Evolutionary conservation across 37 sponge, comb jelly and placozoan species (phyloP), one percentile per base, ranked within the genome.

Genomic region (Hexactinellida sp.): DNA sequence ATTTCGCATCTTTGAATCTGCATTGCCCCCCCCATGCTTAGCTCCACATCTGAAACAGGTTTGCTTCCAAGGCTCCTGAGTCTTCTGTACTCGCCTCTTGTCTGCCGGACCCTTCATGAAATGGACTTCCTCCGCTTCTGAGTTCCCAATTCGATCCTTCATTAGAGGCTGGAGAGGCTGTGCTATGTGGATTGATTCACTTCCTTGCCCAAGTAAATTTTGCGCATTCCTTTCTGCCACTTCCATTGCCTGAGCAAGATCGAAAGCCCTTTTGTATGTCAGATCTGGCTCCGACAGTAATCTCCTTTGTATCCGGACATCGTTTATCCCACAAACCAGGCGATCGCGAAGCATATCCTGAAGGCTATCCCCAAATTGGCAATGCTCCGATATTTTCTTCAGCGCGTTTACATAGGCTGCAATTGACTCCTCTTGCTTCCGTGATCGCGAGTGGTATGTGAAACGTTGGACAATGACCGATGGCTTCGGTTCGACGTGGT

Each of bases 331-430:
- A 51, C 52, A 84, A 5, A 84, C 86, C 13, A 86, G 38, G 16
- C 86, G 71, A 37, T 86, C 86, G 21, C 86, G 76, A 19, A 86
- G 76, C 82, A 86, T 86, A 71, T 86, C 86, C 36, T 86, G 13
- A 16, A 86, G 24, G 5, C 28, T 34, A 23, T 24, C 55, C 54
- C 86, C 86, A 34, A 86, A 86, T 23, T 71, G 23, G 39, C 86
- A 86, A 24, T 86, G 82, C 86, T 86, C 86, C 34, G 86, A 36
- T 30, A 86, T 23, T 9, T 55, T 37, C 24, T 38, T 55, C 38
- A 86, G 32, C 37, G 16, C 86, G 16, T 35, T 19, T 24, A 63
- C 82, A 36, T 37, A 63, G 1, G 24, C 38, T 1, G 86, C 71
- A 25, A 86, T n/a, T 34, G 86, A 38, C 36, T 86, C 86, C 38